Base-by-base conservation (phyloP, 2,113 vertebrate species). In the Mandrillus leucophaeus region DNA sequence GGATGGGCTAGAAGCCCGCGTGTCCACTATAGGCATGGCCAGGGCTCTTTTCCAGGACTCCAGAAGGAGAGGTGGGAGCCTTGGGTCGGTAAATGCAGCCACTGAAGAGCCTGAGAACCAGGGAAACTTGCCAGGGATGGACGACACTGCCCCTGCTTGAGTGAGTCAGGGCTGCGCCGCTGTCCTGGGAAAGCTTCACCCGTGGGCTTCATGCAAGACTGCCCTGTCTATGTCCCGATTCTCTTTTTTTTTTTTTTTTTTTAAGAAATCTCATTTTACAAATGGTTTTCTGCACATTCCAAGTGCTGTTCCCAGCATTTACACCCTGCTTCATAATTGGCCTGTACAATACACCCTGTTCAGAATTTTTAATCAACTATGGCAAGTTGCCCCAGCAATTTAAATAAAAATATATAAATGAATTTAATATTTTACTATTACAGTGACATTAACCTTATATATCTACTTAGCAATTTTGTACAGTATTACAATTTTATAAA, bases 371-470 rank as follows among this genome's bases (percentile, higher is more conserved):
- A 96, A 98, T 97, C 97, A 95, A 23, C 55, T 9, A 25, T 48
- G 95, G 96, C 95, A 97, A 93, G 96, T 93, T 88, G 91, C 96
- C 96, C 78, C 45, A 59, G 92, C 93, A 95, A 92, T 93, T 97
- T 97, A 96, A 96, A 97, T 88, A 97, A 98, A 80, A 97, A 97
- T 95, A 76, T 97, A 97, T 87, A 95, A 93, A 97, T 96, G 96
- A 97, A 97, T 97, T 97, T 97, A 95, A 88, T 95, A 95, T 97
- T 98, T 97, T 98, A 98, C 96, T 97, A 97, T 93, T 93, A 79
- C 86, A 90, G 52, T 96, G 98, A 91, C 93, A 90, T 97, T 97
- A 92, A 96, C 93, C 83, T 95, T 97, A 86, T 96, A 83, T 93
- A 97, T 90, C 86, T 95, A 83, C 79, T 96, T 96, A 97, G 96